These are phyloP conservation scores for Notiomystis cincta DNA, from an alignment of 2,113 vertebrate genomes.

Conservation along the genomic window DNA sequence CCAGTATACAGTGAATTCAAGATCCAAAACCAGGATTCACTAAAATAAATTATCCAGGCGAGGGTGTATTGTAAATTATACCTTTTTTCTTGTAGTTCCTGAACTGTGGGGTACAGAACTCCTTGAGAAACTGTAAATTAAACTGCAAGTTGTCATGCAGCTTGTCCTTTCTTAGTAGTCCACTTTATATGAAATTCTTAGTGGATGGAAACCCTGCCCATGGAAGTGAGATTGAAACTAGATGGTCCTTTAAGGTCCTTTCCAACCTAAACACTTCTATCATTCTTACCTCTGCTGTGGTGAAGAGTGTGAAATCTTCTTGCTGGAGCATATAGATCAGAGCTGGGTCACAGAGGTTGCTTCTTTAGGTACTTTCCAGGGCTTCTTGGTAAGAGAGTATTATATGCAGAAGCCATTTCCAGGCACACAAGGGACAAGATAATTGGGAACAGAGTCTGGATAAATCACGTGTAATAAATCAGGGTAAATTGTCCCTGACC, in stretches of 20 bases:
- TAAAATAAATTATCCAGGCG: neutral
- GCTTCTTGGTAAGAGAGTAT: neutral
- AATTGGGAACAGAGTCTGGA: neutral
- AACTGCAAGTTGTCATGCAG: neutral
- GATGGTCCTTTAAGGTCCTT: neutral
- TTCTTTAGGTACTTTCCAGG: neutral
- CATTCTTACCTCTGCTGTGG: neutral
- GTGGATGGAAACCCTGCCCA: neutral
- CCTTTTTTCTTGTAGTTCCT: neutral
- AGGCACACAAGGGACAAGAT: neutral
- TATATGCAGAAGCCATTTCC: neutral
- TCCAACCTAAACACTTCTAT: neutral
- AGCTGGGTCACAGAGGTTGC: neutral
- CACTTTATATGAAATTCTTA: neutral
- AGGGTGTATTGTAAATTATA: neutral
- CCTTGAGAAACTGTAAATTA: neutral
- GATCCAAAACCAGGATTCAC: neutral
- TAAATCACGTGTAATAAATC: neutral
- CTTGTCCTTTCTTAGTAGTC: neutral
- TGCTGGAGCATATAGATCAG: neutral
- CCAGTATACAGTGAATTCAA: neutral
- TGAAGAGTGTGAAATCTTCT: neutral
- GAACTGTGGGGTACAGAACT: neutral
- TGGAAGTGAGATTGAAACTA: neutral
- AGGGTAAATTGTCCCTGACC: neutral